These are phyloP conservation scores for Eueremaeus valkanovi DNA, from an alignment of 2,888 invertebrate species.

Conservation along the genomic window DNA sequence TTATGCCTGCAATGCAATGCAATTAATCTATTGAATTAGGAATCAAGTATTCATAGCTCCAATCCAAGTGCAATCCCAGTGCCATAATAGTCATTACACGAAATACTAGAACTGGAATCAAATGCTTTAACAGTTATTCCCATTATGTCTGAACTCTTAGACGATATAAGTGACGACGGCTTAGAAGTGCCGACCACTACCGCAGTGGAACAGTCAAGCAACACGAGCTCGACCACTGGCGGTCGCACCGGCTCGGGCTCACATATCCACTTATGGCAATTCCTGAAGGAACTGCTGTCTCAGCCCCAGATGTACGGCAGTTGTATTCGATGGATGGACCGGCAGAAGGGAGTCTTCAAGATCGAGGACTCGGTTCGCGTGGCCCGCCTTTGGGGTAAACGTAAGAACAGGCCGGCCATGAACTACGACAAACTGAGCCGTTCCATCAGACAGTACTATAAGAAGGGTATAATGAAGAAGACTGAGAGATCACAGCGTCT, in stretches of 20 bases:
- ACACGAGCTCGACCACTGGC: conserved; percentile 26
- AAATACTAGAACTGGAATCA: neutral
- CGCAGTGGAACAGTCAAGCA: conserved; percentile 13
- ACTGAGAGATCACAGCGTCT: conserved; percentile 95
- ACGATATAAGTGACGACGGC: conserved; percentile 28
- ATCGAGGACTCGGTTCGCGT: conserved; percentile 97
- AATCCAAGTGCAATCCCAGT: neutral
- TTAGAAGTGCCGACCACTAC: conserved; percentile 10
- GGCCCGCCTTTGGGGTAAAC: conserved; percentile 94
- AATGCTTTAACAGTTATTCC: too few species aligned
- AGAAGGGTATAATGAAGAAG: conserved; percentile 99
- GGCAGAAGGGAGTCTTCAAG: conserved; percentile 91
- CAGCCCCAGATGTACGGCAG: conserved; percentile 83
- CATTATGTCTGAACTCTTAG: neutral
- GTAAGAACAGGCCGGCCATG: conserved; percentile 98
- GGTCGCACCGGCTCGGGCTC: conserved; percentile 55
- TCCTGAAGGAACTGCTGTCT: conserved; percentile 87
- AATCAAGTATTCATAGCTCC: too few species aligned
- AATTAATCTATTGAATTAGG: neutral
- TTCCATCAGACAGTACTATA: conserved; percentile 97
- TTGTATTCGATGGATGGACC: conserved; percentile 96
- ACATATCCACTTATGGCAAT: conserved; percentile 98
- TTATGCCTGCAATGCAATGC: neutral
- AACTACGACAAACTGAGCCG: conserved; percentile 98
- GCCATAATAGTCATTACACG: neutral